These are phyloP conservation scores for Istiophorus platypterus DNA, from an alignment of 2,113 vertebrate genomes.

Conservation along the genomic window DNA sequence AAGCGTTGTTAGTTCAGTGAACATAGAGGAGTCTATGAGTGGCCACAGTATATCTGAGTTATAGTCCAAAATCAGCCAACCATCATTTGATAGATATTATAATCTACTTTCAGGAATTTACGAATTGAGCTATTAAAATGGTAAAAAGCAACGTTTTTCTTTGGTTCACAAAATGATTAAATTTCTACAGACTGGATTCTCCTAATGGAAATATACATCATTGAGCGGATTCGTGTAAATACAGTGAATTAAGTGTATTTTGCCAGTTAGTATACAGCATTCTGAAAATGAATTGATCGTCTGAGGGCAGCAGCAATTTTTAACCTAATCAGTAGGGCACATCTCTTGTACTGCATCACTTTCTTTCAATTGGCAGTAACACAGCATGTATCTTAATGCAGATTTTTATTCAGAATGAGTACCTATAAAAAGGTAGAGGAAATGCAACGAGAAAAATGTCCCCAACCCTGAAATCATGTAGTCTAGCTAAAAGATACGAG, in stretches of 20 bases:
- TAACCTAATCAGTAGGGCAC: background rate
- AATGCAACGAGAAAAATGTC: conserved; percentile 1
- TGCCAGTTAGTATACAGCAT: background rate
- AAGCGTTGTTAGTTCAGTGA: background rate
- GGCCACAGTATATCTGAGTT: background rate
- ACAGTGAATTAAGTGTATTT: background rate
- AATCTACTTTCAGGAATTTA: background rate
- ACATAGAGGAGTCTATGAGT: background rate
- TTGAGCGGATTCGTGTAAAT: background rate
- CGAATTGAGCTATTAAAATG: background rate
- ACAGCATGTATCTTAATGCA: background rate
- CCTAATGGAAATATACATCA: background rate
- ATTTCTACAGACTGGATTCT: background rate
- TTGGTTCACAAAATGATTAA: background rate
- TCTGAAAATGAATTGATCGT: background rate
- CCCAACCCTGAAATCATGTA: conserved; percentile 10
- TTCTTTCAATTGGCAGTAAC: background rate
- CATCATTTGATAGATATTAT: background rate
- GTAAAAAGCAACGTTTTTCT: background rate
- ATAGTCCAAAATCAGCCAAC: background rate
- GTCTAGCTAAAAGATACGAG: conserved; percentile 18
- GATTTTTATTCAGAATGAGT: background rate
- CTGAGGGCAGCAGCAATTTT: conserved; percentile 3
- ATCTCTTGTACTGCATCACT: conserved; percentile 6
- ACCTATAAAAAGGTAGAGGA: background rate